phyloP scores from a whole-genome alignment of 1,140 invertebrate species.

The Myzus persicae region DNA sequence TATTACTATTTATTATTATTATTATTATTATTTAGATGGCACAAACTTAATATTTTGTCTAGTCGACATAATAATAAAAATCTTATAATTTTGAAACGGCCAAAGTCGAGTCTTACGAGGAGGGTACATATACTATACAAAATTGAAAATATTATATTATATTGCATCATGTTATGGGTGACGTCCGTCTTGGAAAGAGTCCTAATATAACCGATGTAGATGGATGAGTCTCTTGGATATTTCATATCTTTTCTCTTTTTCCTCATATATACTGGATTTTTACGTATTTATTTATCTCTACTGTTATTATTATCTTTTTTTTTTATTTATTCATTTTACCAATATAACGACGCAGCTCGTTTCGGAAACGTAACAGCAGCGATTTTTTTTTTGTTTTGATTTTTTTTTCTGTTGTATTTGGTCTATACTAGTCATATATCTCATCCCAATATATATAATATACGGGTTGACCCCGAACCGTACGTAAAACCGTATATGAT shows the following conservation, averaged over 20 bases:
- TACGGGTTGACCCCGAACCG: constrained; percentile 19
- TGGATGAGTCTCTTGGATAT: constrained; percentile 51
- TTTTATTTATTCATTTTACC: neutral
- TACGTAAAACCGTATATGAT: neutral
- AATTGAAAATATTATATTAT: neutral
- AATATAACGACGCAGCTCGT: constrained; percentile 30
- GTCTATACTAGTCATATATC: constrained; percentile 32
- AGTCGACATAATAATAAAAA: no score
- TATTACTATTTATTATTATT: constrained; percentile 6
- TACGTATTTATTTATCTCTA: constrained; percentile 31
- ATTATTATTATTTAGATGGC: neutral
- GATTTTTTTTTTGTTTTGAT: neutral
- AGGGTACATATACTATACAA: neutral
- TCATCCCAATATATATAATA: neutral
- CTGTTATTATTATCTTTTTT: neutral
- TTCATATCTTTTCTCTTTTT: neutral
- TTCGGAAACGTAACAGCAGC: constrained; percentile 36
- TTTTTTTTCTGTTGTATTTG: neutral
- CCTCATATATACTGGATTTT: neutral
- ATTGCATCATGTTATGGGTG: neutral
- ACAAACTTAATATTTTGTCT: neutral
- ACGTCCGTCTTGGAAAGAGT: neutral
- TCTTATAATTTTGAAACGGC: neutral
- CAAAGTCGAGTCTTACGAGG: neutral
- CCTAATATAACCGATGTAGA: neutral